A percentile compares a stretch with the other conserved stretches of the same genome.
Conservation (phyloP, 1,140 invertebrate species). For the Drosophila pseudoobscura region DNA sequence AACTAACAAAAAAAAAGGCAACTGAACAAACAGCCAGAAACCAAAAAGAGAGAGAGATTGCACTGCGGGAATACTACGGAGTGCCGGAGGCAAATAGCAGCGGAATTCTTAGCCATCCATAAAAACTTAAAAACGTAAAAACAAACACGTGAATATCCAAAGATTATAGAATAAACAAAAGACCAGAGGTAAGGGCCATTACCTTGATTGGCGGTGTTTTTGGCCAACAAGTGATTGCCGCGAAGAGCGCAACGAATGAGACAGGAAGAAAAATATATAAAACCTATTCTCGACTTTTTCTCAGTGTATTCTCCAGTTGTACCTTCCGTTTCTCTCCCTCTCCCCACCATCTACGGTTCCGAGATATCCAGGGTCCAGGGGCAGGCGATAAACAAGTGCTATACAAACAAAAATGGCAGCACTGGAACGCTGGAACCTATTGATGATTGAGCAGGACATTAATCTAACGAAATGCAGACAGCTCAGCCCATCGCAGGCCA, state of each 20-base stretch:
- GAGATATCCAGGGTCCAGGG: constrained; percentile 25
- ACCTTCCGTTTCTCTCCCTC: neutral
- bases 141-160: no score
- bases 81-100: no score
- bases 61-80: neutral
- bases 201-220: no score
- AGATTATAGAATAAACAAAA: no score
- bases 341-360: neutral
- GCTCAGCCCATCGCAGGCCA: constrained; percentile 8
- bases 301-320: no score
- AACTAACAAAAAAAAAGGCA: constrained; percentile 27
- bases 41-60: neutral
- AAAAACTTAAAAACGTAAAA: no score
- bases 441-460: constrained; percentile 81
- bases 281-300: no score
- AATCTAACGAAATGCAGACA: constrained; percentile 80
- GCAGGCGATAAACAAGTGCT: constrained; percentile 75
- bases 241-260: neutral
- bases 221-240: no score
- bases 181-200: no score
- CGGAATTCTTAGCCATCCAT: no score
- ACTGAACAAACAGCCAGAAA: constrained; percentile 30
- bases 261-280: no score
- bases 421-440: constrained; percentile 73
- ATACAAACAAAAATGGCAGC: constrained; percentile 72